Evolutionary conservation across 2,888 invertebrate genomes (phyloP).

Genomic region (Plagodis dolabraria): DNA sequence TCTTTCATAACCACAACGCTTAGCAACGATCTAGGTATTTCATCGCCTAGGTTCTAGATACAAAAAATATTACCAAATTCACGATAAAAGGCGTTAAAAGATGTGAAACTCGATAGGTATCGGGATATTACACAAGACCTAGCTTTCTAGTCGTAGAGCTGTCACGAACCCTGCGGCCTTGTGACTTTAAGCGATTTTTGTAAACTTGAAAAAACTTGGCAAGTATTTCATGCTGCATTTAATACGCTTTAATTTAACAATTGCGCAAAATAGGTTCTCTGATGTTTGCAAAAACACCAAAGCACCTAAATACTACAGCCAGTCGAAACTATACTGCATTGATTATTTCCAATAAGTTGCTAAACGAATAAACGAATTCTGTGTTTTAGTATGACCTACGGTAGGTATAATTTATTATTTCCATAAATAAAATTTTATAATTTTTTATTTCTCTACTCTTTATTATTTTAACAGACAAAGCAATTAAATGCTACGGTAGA

Average conservation of each 20-base stretch:
- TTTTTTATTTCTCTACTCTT: neutral
- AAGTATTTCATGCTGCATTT: conserved; percentile 25
- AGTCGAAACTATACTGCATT: neutral
- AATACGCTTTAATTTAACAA: conserved; percentile 21
- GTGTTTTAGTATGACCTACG: no score
- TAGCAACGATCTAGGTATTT: conserved; percentile 25
- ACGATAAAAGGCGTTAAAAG: conserved; percentile 47
- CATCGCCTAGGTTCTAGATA: conserved; percentile 32
- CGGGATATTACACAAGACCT: conserved; percentile 55
- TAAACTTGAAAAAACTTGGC: conserved; percentile 27
- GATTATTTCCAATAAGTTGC: no score
- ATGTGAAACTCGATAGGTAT: conserved; percentile 51
- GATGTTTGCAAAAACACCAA: conserved; percentile 9
- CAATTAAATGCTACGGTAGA: conserved; percentile 23
- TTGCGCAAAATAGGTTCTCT: conserved; percentile 13
- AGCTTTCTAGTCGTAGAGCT: conserved; percentile 63
- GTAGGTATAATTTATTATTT: no score
- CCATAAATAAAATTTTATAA: no score
- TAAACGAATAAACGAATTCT: no score
- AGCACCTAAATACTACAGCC: neutral
- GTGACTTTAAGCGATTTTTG: conserved; percentile 40
- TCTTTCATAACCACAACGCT: conserved; percentile 22
- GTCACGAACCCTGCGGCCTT: conserved; percentile 59
- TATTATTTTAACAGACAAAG: conserved; percentile 6
- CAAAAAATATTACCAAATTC: conserved; percentile 41